Evolutionary conservation across 2,888 invertebrate species (phyloP), one percentile per base, ranked within the genome.

Genomic region (Hyles lineata): DNA sequence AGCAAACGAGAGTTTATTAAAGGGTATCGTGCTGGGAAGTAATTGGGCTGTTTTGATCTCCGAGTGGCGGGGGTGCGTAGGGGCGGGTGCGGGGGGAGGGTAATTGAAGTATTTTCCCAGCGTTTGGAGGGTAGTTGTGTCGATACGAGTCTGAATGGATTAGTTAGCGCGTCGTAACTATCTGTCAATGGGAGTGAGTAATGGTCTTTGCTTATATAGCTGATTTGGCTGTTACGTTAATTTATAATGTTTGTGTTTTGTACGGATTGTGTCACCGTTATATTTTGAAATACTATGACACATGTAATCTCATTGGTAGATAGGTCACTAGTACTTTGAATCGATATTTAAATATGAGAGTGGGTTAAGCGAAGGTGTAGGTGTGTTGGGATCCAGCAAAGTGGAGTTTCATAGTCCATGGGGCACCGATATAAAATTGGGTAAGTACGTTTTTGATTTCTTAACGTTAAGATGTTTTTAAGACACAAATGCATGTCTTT

Each of bases 41-140:
- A 93, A 93, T 93, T 93, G 93, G 92, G 85, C 90, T 92, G 92
- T 91, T 92, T 92, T 92, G 92, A 91, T 92, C 86, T 88, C 85
- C 74, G 76, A 35, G 72, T 77, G 80, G 78, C 78, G 69, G 70
- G 75, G 75, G 72, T 76, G 76, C 77, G 79, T 76, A 75, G 69
- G 72, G 74, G 75, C 67, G 69, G 76, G 73, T 79, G 85, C 73
- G 80, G 79, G 75, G 73, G 76, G 73, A 72, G 81, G 85, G 87
- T 91, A 93, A 93, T 92, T 92, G 91, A 87, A 91, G 91, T 92
- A 91, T 91, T 92, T 89, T 90, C 90, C 89, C 88, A 85, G 82
- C 87, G 89, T 90, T 90, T 89, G 89, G 83, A 85, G 91, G 89
- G 91, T 90, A 67, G 67, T 67, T 67, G 67, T 67, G 67, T 50